Percentiles rank a stretch among this genome's conserved stretches.
These are phyloP conservation scores for Stichodactyla mertensii DNA, from an alignment of 64 coral and sea anemone species.

Conservation along the genomic window DNA sequence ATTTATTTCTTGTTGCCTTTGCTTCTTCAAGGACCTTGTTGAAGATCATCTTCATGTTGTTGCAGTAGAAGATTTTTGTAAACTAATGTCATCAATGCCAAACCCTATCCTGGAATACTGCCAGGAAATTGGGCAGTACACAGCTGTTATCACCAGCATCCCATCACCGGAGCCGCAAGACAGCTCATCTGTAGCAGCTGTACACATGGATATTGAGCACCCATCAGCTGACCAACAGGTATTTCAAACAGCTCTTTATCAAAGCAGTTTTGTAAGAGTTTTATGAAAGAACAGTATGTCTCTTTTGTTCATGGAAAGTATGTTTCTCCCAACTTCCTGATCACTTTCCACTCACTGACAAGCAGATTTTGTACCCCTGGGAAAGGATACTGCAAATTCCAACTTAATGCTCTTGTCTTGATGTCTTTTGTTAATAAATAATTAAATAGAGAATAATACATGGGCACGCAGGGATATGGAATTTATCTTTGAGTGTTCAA, in stretches of 20 bases:
- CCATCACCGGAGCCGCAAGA: conserved; percentile 23
- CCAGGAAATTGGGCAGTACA: conserved; percentile 29
- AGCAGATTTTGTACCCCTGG: too few species aligned
- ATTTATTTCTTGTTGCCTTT: neutral
- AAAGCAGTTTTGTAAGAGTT: neutral
- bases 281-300: neutral
- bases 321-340: too few species aligned
- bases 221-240: neutral
- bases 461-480: too few species aligned
- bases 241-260: neutral
- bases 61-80: conserved; percentile 32
- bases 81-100: conserved; percentile 30
- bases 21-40: conserved; percentile 17
- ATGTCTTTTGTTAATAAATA: neutral
- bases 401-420: too few species aligned
- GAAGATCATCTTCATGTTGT: conserved; percentile 30
- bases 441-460: too few species aligned
- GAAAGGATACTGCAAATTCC: too few species aligned
- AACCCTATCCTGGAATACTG: conserved; percentile 38
- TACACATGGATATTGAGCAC: conserved; percentile 26
- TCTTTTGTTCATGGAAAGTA: too few species aligned
- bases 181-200: neutral
- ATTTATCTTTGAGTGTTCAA: too few species aligned
- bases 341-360: too few species aligned
- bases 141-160: conserved; percentile 34